phyloP scores from a whole-genome alignment of 1,140 invertebrate species.

The Panonychus citri region DNA sequence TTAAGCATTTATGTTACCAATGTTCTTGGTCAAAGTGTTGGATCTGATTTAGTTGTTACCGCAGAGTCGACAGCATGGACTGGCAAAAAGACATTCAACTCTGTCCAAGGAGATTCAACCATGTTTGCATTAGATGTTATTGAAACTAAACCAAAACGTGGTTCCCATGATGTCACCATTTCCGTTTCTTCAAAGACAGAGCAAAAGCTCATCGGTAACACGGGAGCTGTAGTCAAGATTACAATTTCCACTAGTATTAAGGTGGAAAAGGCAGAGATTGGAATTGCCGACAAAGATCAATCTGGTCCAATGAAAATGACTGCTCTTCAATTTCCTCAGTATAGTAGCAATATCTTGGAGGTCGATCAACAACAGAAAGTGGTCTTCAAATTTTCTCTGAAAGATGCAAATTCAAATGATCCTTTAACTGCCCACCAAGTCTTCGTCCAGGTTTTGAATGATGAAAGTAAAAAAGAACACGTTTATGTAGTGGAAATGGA shows the following conservation, averaged over 20 bases:
- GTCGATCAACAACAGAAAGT: conserved; percentile 75
- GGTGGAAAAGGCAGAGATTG: conserved; percentile 55
- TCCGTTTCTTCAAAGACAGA: conserved; percentile 38
- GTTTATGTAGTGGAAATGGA: conserved; percentile 84
- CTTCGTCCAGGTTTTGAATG: conserved; percentile 52
- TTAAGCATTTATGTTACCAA: conserved; percentile 52
- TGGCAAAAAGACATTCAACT: conserved; percentile 38
- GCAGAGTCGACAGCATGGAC: conserved; percentile 40
- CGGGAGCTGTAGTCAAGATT: conserved; percentile 30
- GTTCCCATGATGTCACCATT: conserved; percentile 55
- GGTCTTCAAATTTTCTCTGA: conserved; percentile 50
- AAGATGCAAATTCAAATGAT: conserved; percentile 41
- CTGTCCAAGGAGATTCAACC: conserved; percentile 31
- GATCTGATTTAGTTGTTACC: conserved; percentile 35
- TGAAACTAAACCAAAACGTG: conserved; percentile 44
- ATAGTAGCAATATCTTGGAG: conserved; percentile 32
- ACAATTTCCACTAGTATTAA: conserved; percentile 34
- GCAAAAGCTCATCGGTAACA: conserved; percentile 27
- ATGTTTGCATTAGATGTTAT: conserved; percentile 55
- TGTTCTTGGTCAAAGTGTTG: conserved; percentile 50
- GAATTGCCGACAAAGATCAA: conserved; percentile 58
- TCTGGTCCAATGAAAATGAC: neutral
- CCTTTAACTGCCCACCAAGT: conserved; percentile 64
- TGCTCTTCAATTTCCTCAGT: conserved; percentile 44
- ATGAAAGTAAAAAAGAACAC: conserved; percentile 47